A percentile compares a stretch with the other conserved stretches of the same genome.
Evolutionary conservation across 1,140 invertebrate species (phyloP).

Genomic region (Contarinia nasturtii): DNA sequence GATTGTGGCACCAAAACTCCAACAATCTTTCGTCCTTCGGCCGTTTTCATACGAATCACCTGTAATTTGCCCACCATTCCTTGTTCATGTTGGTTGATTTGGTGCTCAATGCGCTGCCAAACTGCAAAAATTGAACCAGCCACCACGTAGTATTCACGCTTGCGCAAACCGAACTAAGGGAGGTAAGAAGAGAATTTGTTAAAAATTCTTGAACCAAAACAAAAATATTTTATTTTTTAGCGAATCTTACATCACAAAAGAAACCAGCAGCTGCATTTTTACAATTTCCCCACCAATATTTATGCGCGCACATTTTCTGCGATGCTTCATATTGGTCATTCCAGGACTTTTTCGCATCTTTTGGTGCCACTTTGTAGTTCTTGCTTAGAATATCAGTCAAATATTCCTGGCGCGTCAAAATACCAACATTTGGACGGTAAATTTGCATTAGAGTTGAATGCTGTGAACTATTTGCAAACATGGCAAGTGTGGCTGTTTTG

Average conservation of each 20-base stretch:
- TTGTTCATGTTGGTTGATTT: constrained; percentile 10
- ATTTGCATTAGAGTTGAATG: constrained; percentile 50
- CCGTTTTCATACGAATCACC: constrained; percentile 81
- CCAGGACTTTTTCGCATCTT: constrained; percentile 76
- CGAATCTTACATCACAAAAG: constrained; percentile 71
- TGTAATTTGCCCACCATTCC: constrained; percentile 68
- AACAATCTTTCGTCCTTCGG: constrained; percentile 75
- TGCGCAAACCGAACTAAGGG: constrained; percentile 56
- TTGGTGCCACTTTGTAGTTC: constrained; percentile 63
- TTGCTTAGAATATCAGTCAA: constrained; percentile 85
- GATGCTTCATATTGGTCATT: constrained; percentile 74
- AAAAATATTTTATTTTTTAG: too few relatives aligned
- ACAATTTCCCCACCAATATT: constrained; percentile 85
- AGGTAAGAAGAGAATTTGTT: too few relatives aligned
- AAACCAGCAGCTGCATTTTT: constrained; percentile 52
- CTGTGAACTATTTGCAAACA: constrained; percentile 13
- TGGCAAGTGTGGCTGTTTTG: too few relatives aligned
- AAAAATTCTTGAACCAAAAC: too few relatives aligned
- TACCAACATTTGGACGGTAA: constrained; percentile 55
- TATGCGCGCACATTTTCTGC: constrained; percentile 70
- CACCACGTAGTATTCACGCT: constrained; percentile 81
- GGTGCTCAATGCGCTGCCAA: constrained; percentile 80
- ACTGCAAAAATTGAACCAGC: constrained; percentile 88
- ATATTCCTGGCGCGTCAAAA: constrained; percentile 63
- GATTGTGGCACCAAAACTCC: constrained; percentile 79